Base-by-base conservation (phyloP, 2,113 vertebrate species). In the Stegostoma tigrinum region DNA sequence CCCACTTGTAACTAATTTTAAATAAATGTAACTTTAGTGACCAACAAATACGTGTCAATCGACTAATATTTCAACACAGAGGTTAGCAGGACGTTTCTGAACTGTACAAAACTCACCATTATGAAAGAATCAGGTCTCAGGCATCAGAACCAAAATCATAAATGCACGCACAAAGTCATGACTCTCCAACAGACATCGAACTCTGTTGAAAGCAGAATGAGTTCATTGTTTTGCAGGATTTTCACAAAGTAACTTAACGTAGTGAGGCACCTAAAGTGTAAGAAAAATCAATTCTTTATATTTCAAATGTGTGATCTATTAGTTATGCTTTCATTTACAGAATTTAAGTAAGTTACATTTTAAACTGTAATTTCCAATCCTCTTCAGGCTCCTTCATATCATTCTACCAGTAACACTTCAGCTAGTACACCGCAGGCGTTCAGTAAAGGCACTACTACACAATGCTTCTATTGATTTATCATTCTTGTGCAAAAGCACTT, bases 71-170 rank as follows among this genome's bases (percentile, higher is more conserved):
- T 66, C 30, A 93, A 93, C 38, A 66, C 89, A 21, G 0, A 2
- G 2, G 61, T 91, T 64, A 64, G 66, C 61, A 93, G 19, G n/a
- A 67, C n/a, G 21, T 7, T 93, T 17, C 55, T 91, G 21, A 21
- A 66, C 48, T 89, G 48, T 27, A 90, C 30, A 93, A 93, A 48
- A 95, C 94, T 95, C 68, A 95, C 94, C 94, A 95, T 95, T 52
- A 30, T 72, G 94, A 95, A 95, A 12, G 68, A 95, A 75, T 72
- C 68, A 45, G 68, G 42, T 3, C 94, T 52, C 42, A 48, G 67
- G 27, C 34, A 52, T 52, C 42, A 52, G 45, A 66, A 93, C 17
- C 34, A 67, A 95, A 95, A 70, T 72, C 68, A 27, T 30, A 15
- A 95, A 72, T 75, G 15, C 27, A 52, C 67, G 15, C 42, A 95